Conservation (phyloP, 2,113 vertebrate genomes). For the Turdus rufiventris region DNA sequence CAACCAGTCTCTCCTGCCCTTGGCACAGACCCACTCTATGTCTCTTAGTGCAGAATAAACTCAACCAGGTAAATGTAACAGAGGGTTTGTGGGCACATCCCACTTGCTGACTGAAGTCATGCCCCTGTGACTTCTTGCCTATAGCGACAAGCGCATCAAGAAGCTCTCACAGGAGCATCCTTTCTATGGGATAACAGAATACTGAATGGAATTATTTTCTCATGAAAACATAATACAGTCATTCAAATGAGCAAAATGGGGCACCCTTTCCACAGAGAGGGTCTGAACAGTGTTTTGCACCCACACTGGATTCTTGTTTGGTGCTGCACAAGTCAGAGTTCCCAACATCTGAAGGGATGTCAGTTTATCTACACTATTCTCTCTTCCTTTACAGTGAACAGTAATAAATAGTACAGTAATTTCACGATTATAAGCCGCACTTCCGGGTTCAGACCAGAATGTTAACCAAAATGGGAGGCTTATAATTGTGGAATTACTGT, state of each 20-base stretch:
- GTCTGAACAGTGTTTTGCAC: rapidly evolving
- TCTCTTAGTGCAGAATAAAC: background rate
- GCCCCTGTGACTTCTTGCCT: background rate
- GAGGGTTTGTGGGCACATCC: background rate
- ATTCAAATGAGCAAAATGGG: background rate
- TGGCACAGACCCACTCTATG: background rate
- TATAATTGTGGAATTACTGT: too few relatives aligned
- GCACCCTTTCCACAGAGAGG: background rate
- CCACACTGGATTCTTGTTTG: background rate
- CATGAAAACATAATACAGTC: background rate
- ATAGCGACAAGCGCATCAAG: background rate
- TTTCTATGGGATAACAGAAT: background rate
- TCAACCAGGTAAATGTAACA: background rate
- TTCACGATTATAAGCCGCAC: too few relatives aligned
- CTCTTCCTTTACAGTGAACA: background rate
- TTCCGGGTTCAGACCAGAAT: too few relatives aligned
- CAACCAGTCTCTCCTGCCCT: rapidly evolving
- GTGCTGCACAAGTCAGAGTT: background rate
- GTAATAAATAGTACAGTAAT: background rate
- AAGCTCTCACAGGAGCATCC: background rate
- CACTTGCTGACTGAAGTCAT: background rate
- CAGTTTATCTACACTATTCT: background rate
- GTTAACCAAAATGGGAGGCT: too few relatives aligned
- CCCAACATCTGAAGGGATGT: background rate
- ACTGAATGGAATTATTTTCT: background rate